These are phyloP conservation scores for Heliconius himera DNA, from an alignment of 1,140 invertebrate genomes.

Conservation along the genomic window DNA sequence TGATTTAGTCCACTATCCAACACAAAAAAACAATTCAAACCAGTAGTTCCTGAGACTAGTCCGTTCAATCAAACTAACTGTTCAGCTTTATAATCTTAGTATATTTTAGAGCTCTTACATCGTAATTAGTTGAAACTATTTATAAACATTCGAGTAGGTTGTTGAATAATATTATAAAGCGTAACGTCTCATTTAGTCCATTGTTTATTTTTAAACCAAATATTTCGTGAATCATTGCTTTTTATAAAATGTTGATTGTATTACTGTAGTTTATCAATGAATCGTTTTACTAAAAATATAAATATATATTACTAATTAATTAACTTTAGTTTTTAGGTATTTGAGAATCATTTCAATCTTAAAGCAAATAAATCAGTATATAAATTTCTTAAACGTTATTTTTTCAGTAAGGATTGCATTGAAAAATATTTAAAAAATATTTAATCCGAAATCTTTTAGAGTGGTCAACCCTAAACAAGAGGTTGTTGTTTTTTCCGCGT, in stretches of 20 bases:
- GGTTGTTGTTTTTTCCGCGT: slow-evolving; percentile 47
- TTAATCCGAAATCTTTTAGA: not conserved
- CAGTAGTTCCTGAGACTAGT: too few species aligned
- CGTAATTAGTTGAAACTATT: not conserved
- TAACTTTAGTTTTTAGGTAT: not conserved
- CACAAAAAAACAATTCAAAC: too few species aligned
- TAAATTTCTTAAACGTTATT: too few species aligned
- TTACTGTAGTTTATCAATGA: not conserved
- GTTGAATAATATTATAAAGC: slow-evolving; percentile 3
- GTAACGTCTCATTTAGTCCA: slow-evolving; percentile 15
- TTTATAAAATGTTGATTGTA: slow-evolving; percentile 1
- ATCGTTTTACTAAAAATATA: not conserved
- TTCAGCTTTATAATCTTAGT: too few species aligned
- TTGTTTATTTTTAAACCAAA: not conserved
- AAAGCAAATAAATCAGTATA: too few species aligned
- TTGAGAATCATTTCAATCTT: not conserved
- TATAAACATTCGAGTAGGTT: not conserved
- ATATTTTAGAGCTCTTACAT: not conserved
- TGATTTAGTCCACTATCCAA: too few species aligned
- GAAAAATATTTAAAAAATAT: not conserved
- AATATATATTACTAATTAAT: not conserved
- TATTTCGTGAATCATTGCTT: slow-evolving; percentile 15
- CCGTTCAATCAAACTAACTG: too few species aligned
- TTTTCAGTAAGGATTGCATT: too few species aligned
- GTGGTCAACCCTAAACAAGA: slow-evolving; percentile 44